phyloP scores from a whole-genome alignment of 2,113 vertebrate species.

The Sapajus apella region DNA sequence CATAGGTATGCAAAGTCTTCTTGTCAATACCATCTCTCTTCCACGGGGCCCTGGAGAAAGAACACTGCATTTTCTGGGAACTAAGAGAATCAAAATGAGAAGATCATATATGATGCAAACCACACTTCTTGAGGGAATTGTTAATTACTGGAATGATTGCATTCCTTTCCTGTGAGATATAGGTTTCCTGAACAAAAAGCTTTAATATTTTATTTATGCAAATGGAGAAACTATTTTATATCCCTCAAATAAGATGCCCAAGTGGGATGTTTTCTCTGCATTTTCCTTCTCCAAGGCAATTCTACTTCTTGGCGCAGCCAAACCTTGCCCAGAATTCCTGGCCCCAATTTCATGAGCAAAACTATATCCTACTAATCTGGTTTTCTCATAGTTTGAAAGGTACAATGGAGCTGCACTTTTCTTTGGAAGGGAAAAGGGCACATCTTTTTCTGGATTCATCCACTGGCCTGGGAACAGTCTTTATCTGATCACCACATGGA shows the following conservation, averaged over 20 bases:
- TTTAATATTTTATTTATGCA: constrained; percentile 57
- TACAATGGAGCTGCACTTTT: background rate
- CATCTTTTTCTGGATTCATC: background rate
- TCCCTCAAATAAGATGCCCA: constrained; percentile 17
- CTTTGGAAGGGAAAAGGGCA: background rate
- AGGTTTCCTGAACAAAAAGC: constrained; percentile 53
- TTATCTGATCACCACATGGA: background rate
- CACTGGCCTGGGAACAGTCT: background rate
- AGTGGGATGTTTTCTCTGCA: background rate
- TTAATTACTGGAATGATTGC: constrained; percentile 65
- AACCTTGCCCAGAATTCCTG: background rate
- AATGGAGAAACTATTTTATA: constrained; percentile 29
- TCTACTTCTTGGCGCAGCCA: background rate
- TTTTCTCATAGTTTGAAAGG: constrained; percentile 9
- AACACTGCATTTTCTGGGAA: constrained; percentile 37
- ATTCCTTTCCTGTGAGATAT: constrained; percentile 71
- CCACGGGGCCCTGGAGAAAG: background rate
- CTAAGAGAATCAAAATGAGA: constrained; percentile 45
- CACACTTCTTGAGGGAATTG: constrained; percentile 38
- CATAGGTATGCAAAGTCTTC: constrained; percentile 20
- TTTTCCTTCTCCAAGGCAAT: constrained; percentile 3
- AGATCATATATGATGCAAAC: constrained; percentile 4
- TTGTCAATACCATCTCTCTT: background rate
- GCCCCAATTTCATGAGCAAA: background rate
- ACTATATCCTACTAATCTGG: background rate